A percentile compares a stretch with the other conserved stretches of the same genome.
These are phyloP conservation scores for Antitype chi DNA, from an alignment of 2,888 invertebrate genomes.

Conservation along the genomic window DNA sequence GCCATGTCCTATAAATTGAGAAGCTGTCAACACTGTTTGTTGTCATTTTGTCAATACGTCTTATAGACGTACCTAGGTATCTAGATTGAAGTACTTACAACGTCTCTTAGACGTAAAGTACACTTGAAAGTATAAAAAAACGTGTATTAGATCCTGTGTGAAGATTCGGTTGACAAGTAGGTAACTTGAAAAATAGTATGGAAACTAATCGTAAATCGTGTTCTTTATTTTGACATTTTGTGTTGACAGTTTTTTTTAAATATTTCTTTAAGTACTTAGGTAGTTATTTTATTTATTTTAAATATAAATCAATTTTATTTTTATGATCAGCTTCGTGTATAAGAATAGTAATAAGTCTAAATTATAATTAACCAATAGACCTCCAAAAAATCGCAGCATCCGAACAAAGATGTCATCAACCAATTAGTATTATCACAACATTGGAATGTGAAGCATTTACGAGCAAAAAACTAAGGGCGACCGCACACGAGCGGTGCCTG, in stretches of 20 bases:
- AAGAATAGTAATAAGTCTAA: neutral
- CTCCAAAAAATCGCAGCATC: constrained; percentile 25
- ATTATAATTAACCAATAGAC: neutral
- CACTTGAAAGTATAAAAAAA: neutral
- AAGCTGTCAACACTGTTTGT: neutral
- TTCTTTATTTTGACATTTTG: too few relatives aligned
- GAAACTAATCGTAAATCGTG: constrained; percentile 5
- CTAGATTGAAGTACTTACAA: neutral
- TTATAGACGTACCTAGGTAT: neutral
- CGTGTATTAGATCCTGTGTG: neutral
- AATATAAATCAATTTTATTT: too few relatives aligned
- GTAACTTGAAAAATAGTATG: neutral
- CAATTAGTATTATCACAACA: constrained; percentile 58
- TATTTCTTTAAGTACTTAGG: too few relatives aligned
- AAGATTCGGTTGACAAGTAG: neutral
- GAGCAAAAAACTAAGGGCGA: constrained; percentile 53
- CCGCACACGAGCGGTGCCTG: constrained; percentile 56
- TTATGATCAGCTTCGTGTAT: too few relatives aligned
- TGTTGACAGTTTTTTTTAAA: too few relatives aligned
- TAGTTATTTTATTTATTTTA: too few relatives aligned
- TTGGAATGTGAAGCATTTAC: constrained; percentile 54
- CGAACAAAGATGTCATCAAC: constrained; percentile 39
- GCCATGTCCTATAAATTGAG: neutral
- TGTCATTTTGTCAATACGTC: neutral
- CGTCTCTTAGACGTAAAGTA: neutral